A percentile compares a stretch with the other conserved stretches of the same genome.
Conservation (phyloP, 2,113 vertebrate species). For the Dipodomys ordii region DNA sequence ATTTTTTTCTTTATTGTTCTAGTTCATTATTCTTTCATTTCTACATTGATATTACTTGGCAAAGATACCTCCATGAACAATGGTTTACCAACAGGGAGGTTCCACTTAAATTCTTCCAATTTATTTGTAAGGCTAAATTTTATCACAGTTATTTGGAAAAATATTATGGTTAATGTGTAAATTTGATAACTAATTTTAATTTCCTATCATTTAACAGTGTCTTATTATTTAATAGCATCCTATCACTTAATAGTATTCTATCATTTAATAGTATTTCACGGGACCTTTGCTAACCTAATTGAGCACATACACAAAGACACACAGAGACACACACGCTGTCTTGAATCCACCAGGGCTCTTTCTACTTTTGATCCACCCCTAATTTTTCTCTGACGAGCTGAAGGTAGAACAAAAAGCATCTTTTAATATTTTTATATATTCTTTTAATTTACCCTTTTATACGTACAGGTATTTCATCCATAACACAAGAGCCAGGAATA, state of each 20-base stretch:
- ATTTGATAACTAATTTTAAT: neutral
- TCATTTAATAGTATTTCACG: too few relatives aligned
- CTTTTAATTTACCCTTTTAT: neutral
- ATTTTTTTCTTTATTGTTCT: neutral
- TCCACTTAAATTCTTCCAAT: neutral
- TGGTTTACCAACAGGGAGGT: neutral
- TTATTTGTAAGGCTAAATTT: neutral
- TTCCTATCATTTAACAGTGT: neutral
- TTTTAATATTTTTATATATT: neutral
- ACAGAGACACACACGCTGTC: neutral
- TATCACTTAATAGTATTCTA: neutral
- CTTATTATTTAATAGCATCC: neutral
- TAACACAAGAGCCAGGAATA: accelerated
- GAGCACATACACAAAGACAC: neutral
- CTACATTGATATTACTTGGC: neutral
- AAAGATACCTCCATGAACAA: neutral
- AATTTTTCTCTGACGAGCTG: neutral
- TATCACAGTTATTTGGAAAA: neutral
- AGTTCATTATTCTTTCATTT: neutral
- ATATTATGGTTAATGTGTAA: neutral
- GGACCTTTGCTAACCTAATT: too few relatives aligned
- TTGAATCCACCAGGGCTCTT: too few relatives aligned
- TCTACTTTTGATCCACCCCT: too few relatives aligned
- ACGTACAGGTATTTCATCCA: neutral
- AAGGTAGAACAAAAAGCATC: accelerated